phyloP scores from a whole-genome alignment of 2,113 vertebrate species.

The Clinocottus analis region DNA sequence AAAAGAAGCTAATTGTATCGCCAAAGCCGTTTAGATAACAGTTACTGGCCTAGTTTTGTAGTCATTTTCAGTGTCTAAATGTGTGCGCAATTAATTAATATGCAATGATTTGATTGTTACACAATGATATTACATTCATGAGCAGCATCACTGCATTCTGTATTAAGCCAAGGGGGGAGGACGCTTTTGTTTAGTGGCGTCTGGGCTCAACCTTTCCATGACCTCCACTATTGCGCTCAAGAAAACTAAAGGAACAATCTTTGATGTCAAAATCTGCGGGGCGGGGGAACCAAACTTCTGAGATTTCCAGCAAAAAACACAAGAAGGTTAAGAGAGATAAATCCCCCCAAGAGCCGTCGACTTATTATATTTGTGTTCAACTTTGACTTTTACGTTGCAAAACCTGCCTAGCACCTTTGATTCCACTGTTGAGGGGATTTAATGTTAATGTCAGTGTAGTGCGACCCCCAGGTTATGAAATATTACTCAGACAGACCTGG shows the following conservation, averaged over 20 bases:
- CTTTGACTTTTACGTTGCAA: constrained; percentile 43
- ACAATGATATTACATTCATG: constrained; percentile 55
- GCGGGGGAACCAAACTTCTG: constrained; percentile 11
- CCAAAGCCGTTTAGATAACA: constrained; percentile 44
- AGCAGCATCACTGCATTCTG: constrained; percentile 43
- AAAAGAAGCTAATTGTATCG: constrained; percentile 4
- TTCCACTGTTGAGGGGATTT: constrained; percentile 49
- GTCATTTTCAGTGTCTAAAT: constrained; percentile 37
- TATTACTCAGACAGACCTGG: constrained; percentile 80
- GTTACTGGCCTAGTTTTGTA: constrained; percentile 49
- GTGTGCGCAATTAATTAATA: constrained; percentile 45
- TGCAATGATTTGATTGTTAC: constrained; percentile 46
- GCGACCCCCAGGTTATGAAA: constrained; percentile 79
- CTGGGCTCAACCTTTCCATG: constrained; percentile 61
- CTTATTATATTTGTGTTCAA: constrained; percentile 38
- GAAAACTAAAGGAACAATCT: constrained; percentile 48
- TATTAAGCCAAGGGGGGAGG: constrained; percentile 50
- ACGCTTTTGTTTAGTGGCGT: constrained; percentile 67
- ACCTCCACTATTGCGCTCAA: constrained; percentile 60
- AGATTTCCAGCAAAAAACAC: constrained; percentile 37
- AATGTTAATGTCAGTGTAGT: constrained; percentile 51
- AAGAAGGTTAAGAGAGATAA: constrained; percentile 19
- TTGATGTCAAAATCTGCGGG: constrained; percentile 52
- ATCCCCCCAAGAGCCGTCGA: not conserved
- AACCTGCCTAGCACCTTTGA: constrained; percentile 43